Conservation (phyloP, 2,113 vertebrate species). For the Astur gentilis region DNA sequence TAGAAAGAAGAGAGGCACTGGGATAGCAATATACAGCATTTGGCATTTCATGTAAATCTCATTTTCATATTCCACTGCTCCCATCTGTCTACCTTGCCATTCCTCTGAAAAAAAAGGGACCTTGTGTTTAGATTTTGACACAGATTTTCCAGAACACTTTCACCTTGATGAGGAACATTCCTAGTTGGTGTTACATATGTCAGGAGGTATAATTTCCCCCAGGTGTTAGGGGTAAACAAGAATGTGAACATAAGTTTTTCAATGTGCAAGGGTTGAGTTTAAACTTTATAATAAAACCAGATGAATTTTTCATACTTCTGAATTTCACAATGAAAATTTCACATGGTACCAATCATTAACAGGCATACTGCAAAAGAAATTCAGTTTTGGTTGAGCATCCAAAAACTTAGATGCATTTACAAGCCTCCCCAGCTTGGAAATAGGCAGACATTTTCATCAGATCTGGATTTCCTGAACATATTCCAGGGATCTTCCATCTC, state of each 20-base stretch:
- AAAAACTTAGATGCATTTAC: neutral
- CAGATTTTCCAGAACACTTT: neutral
- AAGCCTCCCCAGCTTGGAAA: neutral
- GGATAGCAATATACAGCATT: neutral
- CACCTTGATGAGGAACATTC: neutral
- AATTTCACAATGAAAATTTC: neutral
- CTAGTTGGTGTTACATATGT: fast-evolving
- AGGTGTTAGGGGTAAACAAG: neutral
- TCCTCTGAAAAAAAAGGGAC: neutral
- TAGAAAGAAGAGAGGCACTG: neutral
- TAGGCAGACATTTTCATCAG: neutral
- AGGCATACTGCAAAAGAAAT: neutral
- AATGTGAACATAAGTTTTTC: neutral
- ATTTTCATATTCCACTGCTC: neutral
- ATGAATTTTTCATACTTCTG: neutral
- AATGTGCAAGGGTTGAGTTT: neutral
- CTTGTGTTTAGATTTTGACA: neutral
- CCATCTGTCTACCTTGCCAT: neutral
- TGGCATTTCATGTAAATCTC: neutral
- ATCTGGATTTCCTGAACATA: neutral
- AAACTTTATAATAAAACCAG: neutral
- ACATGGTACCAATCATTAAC: neutral
- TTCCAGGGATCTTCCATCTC: neutral
- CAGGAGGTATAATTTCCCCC: neutral
- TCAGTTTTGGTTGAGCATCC: neutral